phyloP scores from a whole-genome alignment of 1,140 invertebrate genomes.

The Drosophila nikananu region DNA sequence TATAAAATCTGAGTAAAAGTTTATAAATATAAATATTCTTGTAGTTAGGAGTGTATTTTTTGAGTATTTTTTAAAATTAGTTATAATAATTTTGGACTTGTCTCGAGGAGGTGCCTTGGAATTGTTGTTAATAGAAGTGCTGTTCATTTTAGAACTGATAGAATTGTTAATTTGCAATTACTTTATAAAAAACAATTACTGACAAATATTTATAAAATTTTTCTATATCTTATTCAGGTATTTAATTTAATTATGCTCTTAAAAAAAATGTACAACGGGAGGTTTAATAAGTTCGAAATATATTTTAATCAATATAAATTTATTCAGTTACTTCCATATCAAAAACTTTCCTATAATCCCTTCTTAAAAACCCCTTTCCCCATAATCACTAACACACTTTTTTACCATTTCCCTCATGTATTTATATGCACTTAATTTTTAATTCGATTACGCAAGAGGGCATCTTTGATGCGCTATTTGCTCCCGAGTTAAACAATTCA shows the following conservation, averaged over 20 bases:
- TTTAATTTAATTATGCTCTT: not conserved
- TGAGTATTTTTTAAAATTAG: not conserved
- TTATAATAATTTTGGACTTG: not conserved
- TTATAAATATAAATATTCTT: not conserved
- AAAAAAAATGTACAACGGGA: too few relatives aligned
- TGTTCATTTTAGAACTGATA: too few relatives aligned
- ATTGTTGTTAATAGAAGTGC: too few relatives aligned
- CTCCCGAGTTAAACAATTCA: slow-evolving; percentile 14
- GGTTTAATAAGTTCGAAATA: not conserved
- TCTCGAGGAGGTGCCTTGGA: too few relatives aligned
- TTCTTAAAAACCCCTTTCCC: too few relatives aligned
- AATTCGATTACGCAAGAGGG: slow-evolving; percentile 13
- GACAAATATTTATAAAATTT: not conserved
- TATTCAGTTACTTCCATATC: not conserved
- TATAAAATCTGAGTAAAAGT: not conserved
- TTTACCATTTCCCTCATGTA: too few relatives aligned
- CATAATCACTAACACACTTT: not conserved
- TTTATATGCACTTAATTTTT: not conserved
- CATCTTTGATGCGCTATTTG: slow-evolving; percentile 16
- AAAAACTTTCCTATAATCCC: not conserved
- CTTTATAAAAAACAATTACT: not conserved
- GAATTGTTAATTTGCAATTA: too few relatives aligned
- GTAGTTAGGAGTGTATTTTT: not conserved
- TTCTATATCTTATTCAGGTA: not conserved
- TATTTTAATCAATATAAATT: not conserved